Evolutionary conservation across 1,140 invertebrate genomes (phyloP).

Genomic region (Bombus superbus): DNA sequence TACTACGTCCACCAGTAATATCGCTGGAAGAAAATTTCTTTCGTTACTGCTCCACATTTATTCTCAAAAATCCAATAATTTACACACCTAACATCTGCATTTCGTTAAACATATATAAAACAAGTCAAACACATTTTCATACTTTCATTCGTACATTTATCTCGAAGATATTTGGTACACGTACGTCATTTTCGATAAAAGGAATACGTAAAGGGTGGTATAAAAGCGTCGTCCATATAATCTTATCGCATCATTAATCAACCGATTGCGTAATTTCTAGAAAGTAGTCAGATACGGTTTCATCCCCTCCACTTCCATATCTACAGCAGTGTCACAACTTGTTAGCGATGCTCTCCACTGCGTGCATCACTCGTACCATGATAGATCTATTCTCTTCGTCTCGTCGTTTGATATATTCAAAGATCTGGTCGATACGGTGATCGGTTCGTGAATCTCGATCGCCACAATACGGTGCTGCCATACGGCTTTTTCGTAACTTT

Average conservation of each 20-base stretch:
- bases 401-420: conserved; percentile 68
- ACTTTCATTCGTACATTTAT: not conserved
- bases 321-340: conserved; percentile 41
- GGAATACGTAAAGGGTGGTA: not conserved
- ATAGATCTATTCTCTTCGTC: conserved; percentile 71
- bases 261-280: not conserved
- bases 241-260: not conserved
- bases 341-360: conserved; percentile 69
- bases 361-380: conserved; percentile 68
- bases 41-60: not conserved
- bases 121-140: no score
- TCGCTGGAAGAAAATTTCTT: not conserved
- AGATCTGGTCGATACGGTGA: conserved; percentile 65
- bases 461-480: not conserved
- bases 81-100: no score
- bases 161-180: not conserved
- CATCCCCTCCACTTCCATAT: not conserved
- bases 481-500: conserved; percentile 16
- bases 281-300: not conserved
- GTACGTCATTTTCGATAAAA: no score
- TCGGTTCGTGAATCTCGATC: conserved; percentile 48
- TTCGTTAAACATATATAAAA: no score
- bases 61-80: not conserved
- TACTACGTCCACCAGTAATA: not conserved
- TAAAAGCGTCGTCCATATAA: not conserved